Evolutionary conservation across 2,797 vertebrate species (phyloP).

Genomic region (Eulemur mongoz): DNA sequence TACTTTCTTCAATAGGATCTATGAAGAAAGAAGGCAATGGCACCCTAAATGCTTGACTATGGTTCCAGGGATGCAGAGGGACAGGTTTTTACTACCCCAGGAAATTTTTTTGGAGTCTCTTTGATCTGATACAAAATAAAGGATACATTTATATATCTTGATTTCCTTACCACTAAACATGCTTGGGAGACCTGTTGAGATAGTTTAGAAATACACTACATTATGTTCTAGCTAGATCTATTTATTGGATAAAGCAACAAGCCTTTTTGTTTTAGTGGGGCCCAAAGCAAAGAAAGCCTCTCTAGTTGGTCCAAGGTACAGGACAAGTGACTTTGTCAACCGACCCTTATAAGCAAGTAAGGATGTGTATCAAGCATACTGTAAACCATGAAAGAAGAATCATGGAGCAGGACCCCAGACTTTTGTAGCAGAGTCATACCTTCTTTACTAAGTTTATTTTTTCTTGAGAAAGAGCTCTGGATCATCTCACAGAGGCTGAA

Average conservation of each 20-base stretch:
- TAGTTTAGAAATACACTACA: slow-evolving; percentile 13
- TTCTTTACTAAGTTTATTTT: background rate
- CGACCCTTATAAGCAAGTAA: background rate
- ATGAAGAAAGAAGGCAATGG: background rate
- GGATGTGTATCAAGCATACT: background rate
- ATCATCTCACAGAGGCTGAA: background rate
- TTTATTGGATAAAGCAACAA: background rate
- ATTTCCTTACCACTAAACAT: slow-evolving; percentile 22
- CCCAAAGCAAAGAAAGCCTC: background rate
- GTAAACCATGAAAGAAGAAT: background rate
- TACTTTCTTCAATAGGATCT: background rate
- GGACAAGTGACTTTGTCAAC: background rate
- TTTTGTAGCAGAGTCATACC: background rate
- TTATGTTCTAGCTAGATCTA: background rate
- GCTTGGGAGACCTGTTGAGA: background rate
- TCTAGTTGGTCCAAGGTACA: background rate
- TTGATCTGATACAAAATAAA: slow-evolving; percentile 13
- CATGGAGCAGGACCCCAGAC: background rate
- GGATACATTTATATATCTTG: background rate
- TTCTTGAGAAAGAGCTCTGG: background rate
- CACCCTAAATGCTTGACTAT: background rate
- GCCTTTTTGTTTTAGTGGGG: background rate
- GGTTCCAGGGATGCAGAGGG: background rate
- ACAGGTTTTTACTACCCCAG: background rate
- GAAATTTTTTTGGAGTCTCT: background rate